phyloP scores from a whole-genome alignment of 1,140 invertebrate species.

The Dinoponera quadriceps region DNA sequence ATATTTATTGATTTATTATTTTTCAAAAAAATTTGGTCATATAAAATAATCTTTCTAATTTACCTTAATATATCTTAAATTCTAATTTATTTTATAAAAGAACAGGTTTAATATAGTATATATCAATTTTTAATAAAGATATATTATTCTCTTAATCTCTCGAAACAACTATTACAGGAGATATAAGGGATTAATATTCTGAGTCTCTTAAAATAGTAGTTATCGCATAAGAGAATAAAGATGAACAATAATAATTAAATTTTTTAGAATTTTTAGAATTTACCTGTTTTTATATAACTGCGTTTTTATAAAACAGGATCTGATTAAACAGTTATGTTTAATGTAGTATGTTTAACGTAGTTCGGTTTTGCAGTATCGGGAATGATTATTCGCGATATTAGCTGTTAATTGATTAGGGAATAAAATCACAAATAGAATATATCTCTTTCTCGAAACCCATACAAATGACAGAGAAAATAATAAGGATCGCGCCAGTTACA shows the following conservation, averaged over 20 bases:
- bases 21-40: no score
- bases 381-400: background rate
- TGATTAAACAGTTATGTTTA: slow-evolving; percentile 44
- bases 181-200: background rate
- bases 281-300: background rate
- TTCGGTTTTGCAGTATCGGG: slow-evolving; percentile 1
- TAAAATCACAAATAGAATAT: slow-evolving; percentile 83
- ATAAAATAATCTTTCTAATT: no score
- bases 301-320: background rate
- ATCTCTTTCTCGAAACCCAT: slow-evolving; percentile 86
- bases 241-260: slow-evolving; percentile 2
- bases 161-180: no score
- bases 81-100: no score
- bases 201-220: background rate
- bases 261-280: background rate
- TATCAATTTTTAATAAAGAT: background rate
- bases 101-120: background rate
- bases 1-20: no score
- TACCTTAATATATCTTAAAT: no score
- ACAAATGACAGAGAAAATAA: slow-evolving; percentile 84
- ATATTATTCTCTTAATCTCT: background rate
- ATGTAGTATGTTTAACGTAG: no score
- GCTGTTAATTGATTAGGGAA: slow-evolving; percentile 72
- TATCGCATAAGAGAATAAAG: background rate
- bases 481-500: slow-evolving; percentile 83